Conservation (phyloP, 2,113 vertebrate genomes). For the Taurulus bubalis region DNA sequence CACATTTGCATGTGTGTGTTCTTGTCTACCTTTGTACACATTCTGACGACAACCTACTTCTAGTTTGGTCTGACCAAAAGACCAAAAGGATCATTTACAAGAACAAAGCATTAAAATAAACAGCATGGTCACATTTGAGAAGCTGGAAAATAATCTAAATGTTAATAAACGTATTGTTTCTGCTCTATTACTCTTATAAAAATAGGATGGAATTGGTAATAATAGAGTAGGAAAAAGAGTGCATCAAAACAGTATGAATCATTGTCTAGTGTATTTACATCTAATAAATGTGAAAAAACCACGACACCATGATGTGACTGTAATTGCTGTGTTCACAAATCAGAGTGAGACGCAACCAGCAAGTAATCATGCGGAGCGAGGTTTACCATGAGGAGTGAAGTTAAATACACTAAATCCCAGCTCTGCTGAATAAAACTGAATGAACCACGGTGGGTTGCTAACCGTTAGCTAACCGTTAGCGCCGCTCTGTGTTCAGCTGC, state of each 20-base stretch:
- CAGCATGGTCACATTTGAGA: not conserved
- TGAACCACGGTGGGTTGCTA: not conserved
- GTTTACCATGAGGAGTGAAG: not conserved
- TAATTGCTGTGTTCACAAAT: too few relatives aligned
- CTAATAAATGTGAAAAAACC: too few relatives aligned
- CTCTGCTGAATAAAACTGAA: not conserved
- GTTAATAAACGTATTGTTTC: not conserved
- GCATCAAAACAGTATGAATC: too few relatives aligned
- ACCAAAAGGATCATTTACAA: not conserved
- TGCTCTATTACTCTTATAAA: not conserved
- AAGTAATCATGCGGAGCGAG: too few relatives aligned
- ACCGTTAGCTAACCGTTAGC: not conserved
- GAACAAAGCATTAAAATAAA: not conserved
- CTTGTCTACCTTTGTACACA: not conserved
- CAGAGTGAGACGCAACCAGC: too few relatives aligned
- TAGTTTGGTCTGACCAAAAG: not conserved
- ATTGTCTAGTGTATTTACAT: too few relatives aligned
- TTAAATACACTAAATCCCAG: too few relatives aligned
- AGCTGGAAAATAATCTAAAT: not conserved
- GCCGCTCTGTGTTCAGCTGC: not conserved
- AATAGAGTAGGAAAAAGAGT: not conserved
- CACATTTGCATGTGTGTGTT: not conserved
- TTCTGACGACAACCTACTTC: not conserved
- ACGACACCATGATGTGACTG: too few relatives aligned
- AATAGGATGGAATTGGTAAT: not conserved